A percentile compares a stretch with the other conserved stretches of the same genome.
Evolutionary conservation across 1,140 invertebrate genomes (phyloP).

Genomic region (Trichogramma pretiosum): DNA sequence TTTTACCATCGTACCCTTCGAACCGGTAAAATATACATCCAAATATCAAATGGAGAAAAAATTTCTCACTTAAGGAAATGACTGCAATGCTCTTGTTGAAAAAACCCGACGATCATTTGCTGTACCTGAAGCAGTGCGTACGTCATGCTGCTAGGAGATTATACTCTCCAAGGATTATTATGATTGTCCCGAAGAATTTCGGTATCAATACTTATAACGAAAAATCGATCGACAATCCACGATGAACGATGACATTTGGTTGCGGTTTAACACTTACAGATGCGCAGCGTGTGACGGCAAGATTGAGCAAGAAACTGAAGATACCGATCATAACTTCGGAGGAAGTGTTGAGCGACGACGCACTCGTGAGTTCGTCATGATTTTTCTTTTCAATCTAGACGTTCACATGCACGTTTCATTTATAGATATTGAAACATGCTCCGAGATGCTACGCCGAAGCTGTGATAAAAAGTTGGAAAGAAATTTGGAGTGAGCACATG

Average conservation of each 20-base stretch:
- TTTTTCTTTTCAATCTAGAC: not conserved
- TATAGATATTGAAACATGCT: not conserved
- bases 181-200: constrained; percentile 37
- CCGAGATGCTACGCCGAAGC: constrained; percentile 16
- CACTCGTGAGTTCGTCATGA: not conserved
- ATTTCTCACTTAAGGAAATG: too few species aligned
- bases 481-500: constrained; percentile 19
- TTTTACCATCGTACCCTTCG: too few species aligned
- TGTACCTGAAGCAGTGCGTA: constrained; percentile 44
- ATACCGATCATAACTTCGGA: constrained; percentile 24
- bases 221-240: too few species aligned
- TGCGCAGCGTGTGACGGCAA: too few species aligned
- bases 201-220: constrained; percentile 18
- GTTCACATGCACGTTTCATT: constrained; percentile 13
- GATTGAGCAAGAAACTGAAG: constrained; percentile 32
- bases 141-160: constrained; percentile 34
- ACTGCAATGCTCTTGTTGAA: constrained; percentile 42
- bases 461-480: constrained; percentile 22
- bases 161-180: constrained; percentile 39
- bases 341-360: constrained; percentile 18
- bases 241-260: too few species aligned
- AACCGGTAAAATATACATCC: too few species aligned
- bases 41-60: too few species aligned
- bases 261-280: too few species aligned
- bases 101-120: constrained; percentile 43